Evolutionary conservation across 30 jellyfish, hydroid and myxozoan species (phyloP).

Genomic region (Nemopilema nomurai): DNA sequence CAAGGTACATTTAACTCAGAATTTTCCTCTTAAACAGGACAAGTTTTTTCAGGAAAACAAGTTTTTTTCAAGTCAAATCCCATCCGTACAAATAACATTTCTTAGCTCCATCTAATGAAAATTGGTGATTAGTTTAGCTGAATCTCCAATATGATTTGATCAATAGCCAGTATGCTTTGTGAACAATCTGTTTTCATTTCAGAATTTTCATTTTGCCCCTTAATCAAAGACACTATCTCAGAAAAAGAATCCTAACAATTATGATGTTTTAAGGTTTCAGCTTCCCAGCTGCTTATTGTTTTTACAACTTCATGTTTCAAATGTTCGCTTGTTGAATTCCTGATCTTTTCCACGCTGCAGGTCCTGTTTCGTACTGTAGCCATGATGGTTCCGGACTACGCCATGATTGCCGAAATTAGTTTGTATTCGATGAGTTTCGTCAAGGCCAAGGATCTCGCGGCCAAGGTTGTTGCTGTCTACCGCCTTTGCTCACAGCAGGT

Average conservation of each 20-base stretch:
- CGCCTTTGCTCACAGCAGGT: slow-evolving; percentile 60
- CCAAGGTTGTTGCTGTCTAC: slow-evolving; percentile 46
- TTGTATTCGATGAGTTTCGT: slow-evolving; percentile 51
- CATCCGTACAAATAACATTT: neutral
- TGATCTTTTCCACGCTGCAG: neutral
- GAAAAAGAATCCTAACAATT: too few relatives aligned
- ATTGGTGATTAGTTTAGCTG: too few relatives aligned
- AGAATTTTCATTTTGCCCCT: neutral
- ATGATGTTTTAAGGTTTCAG: too few relatives aligned
- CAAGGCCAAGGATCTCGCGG: slow-evolving; percentile 44
- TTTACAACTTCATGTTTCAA: neutral
- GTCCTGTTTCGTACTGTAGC: slow-evolving; percentile 47
- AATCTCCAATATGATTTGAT: too few relatives aligned
- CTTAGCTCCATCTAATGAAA: too few relatives aligned
- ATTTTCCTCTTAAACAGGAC: too few relatives aligned
- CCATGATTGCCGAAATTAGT: slow-evolving; percentile 52
- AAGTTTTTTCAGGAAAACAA: neutral
- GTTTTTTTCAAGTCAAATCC: neutral
- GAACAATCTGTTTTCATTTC: neutral
- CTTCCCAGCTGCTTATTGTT: neutral
- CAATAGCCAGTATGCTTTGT: too few relatives aligned
- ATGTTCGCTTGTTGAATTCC: neutral
- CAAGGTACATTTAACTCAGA: slow-evolving; percentile 12
- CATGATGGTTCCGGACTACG: slow-evolving; percentile 55
- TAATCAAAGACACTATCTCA: neutral